Conservation (phyloP, 2,113 vertebrate genomes). For the Kryptolebias marmoratus region DNA sequence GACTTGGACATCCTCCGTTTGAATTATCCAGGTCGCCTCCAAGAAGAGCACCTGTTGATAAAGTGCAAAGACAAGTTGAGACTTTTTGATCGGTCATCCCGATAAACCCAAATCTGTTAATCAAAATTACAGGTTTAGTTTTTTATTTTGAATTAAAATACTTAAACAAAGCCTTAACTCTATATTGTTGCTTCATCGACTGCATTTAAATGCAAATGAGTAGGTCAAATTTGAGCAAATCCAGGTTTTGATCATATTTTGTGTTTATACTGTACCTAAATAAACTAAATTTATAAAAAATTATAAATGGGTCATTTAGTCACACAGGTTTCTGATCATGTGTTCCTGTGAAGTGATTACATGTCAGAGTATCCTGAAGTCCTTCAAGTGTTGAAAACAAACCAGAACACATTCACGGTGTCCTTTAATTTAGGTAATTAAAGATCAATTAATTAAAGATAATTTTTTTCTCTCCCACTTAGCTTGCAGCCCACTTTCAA, state of each 20-base stretch:
- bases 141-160: background rate
- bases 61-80: background rate
- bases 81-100: background rate
- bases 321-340: background rate
- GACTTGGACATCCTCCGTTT: conserved; percentile 95
- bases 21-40: conserved; percentile 93
- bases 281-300: background rate
- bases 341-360: background rate
- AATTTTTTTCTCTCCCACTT: background rate
- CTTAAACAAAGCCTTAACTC: no score
- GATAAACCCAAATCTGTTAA: background rate
- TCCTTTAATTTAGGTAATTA: background rate
- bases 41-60: conserved; percentile 89
- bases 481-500: background rate
- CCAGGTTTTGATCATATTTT: background rate
- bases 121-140: background rate
- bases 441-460: background rate
- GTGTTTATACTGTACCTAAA: background rate
- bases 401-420: background rate
- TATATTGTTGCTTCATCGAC: no score
- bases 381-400: no score
- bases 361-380: background rate
- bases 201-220: no score
- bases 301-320: background rate
- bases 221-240: background rate